Conservation (phyloP, 2,888 invertebrate genomes). For the Hofmannophila pseudospretella region DNA sequence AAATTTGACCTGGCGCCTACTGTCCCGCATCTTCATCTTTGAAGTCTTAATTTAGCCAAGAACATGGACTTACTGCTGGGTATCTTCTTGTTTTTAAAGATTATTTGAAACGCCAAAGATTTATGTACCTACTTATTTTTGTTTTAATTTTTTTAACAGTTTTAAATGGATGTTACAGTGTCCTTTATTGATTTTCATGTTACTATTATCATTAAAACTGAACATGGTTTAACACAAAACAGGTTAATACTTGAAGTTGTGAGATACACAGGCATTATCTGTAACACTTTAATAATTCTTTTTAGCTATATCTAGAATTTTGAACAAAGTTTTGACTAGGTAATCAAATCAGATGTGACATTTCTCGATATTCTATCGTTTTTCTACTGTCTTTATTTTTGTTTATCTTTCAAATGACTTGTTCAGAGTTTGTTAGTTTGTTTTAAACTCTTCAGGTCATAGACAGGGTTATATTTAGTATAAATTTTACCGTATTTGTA, state of each 20-base stretch:
- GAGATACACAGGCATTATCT: conserved; percentile 60
- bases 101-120: too few species aligned
- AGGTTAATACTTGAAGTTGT: conserved; percentile 45
- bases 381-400: conserved; percentile 11
- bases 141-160: too few species aligned
- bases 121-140: too few species aligned
- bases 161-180: too few species aligned
- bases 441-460: conserved; percentile 76
- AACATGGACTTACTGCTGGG: too few species aligned
- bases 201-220: too few species aligned
- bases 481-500: conserved; percentile 77
- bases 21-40: conserved; percentile 1
- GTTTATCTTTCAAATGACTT: conserved; percentile 59
- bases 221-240: neutral
- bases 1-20: conserved; percentile 47
- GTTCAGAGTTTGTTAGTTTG: conserved; percentile 66
- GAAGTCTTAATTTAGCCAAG: neutral
- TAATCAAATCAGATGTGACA: neutral
- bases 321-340: neutral
- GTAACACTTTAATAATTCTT: conserved; percentile 35
- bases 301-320: conserved; percentile 19
- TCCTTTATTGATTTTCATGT: neutral
- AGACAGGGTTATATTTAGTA: conserved; percentile 79
- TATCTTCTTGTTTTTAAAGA: too few species aligned
- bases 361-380: neutral